Evolutionary conservation across 2,888 invertebrate genomes (phyloP), one percentile per base, ranked within the genome.

Genomic region (Ectemnius lituratus): DNA sequence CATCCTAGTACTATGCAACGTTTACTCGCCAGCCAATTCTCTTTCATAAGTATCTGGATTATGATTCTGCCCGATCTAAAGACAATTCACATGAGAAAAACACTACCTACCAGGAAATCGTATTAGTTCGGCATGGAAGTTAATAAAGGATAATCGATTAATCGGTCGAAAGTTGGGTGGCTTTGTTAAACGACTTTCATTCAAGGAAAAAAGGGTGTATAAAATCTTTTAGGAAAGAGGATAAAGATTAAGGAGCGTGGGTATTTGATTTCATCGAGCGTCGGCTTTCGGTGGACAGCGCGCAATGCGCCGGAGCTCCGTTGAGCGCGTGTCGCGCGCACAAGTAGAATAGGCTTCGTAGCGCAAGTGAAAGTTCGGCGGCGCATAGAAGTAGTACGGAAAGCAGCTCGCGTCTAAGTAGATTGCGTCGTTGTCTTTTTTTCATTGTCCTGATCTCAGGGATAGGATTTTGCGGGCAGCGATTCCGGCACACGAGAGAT

Each of bases 271-370:
- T 52, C 52, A 14, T 14, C 2, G 16, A 16, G 52, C 5, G n/a
- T 14, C 52, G n/a, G 52, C n/a, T 52, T 52, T 52, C n/a, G n/a
- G n/a, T 16, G 52, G 52, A 52, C 52, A 52, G n/a, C 16, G 52
- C 52, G 52, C 37, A 37, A 37, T 52, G 8, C 2, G 16, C 52
- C 14, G 52, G n/a, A 52, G 52, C 37, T 6, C 11, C 37, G 23
- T 2, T 2, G 23, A 23, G 23, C 47, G 47, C n/a, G 16, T 14
- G 52, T 52, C 52, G 52, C 16, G 52, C 16, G 52, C 52, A 11
- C 37, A 37, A 37, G 37, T 37, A 52, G 52, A 52, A 52, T 52
- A 52, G 52, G 52, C 13, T 14, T 52, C 16, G 52, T 14, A 16
- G 52, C 52, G 52, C 16, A 16, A 52, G 52, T 52, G 52, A 52